A percentile compares a stretch with the other conserved stretches of the same genome.
phyloP scores from a whole-genome alignment of 23 tunicate genomes.

The Phallusia fumigata region DNA sequence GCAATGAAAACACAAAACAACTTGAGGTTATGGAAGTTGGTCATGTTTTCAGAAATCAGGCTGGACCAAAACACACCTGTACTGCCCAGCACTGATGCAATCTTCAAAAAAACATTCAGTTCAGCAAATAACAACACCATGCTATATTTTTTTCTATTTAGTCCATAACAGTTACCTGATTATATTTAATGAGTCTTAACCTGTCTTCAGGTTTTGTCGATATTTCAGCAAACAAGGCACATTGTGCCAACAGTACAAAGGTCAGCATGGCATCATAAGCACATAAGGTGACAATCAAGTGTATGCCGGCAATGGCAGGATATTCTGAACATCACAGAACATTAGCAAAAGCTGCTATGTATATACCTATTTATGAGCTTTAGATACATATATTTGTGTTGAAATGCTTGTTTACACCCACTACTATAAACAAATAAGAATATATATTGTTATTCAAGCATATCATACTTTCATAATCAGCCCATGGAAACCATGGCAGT shows the following conservation, averaged over 20 bases:
- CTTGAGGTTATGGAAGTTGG: slow-evolving; percentile 61
- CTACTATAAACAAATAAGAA: neutral
- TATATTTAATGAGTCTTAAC: slow-evolving; percentile 69
- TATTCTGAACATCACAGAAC: neutral
- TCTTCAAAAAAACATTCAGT: neutral
- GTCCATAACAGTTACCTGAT: slow-evolving; percentile 36
- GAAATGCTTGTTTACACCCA: neutral
- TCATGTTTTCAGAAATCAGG: slow-evolving; percentile 72
- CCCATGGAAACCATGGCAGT: slow-evolving; percentile 93
- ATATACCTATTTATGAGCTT: neutral
- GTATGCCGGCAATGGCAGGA: slow-evolving; percentile 67
- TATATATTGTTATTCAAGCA: neutral
- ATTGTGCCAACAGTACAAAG: slow-evolving; percentile 82
- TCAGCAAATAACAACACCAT: too few relatives aligned
- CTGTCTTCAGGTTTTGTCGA: slow-evolving; percentile 69
- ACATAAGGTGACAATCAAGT: slow-evolving; percentile 67
- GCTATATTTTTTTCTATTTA: too few relatives aligned
- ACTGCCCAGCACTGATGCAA: slow-evolving; percentile 76
- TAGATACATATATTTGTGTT: neutral
- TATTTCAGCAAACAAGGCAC: slow-evolving; percentile 88
- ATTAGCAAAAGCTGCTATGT: neutral
- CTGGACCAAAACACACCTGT: slow-evolving; percentile 74
- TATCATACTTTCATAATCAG: slow-evolving; percentile 33
- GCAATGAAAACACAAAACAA: slow-evolving; percentile 73
- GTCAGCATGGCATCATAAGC: slow-evolving; percentile 84